Conservation (phyloP, 2,113 vertebrate genomes). For the Thinocorus orbignyianus region DNA sequence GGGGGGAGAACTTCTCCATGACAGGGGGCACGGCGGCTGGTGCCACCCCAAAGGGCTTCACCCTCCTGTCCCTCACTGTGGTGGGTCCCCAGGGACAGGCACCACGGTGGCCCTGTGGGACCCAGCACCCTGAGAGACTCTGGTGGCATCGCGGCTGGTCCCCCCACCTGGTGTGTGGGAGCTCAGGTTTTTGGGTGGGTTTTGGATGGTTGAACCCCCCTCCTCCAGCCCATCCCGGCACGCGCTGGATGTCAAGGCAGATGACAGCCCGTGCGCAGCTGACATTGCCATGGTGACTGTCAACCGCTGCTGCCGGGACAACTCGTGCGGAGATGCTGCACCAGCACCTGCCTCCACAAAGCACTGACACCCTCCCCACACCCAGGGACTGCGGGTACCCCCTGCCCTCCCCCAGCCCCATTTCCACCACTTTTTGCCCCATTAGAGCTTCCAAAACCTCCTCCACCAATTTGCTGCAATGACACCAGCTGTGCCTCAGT, state of each 20-base stretch:
- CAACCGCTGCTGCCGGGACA: not conserved
- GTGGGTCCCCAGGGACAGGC: not conserved
- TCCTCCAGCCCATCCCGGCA: not conserved
- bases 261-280: not conserved
- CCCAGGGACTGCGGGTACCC: fast-evolving
- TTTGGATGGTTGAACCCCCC: not conserved
- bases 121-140: not conserved
- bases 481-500: not conserved
- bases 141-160: fast-evolving
- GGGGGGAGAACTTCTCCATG: not conserved
- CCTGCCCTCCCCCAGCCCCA: not conserved
- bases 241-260: fast-evolving
- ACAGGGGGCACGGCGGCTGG: fast-evolving
- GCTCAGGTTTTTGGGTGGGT: not conserved
- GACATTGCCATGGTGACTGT: not conserved
- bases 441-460: not conserved
- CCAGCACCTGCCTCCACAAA: not conserved
- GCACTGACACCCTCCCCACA: not conserved
- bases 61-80: not conserved
- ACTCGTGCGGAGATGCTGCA: not conserved
- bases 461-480: not conserved
- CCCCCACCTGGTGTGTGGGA: fast-evolving
- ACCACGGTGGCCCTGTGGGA: not conserved
- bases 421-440: not conserved
- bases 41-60: not conserved